A percentile compares a stretch with the other conserved stretches of the same genome.
Conservation (phyloP, 2,113 vertebrate genomes). For the Oncorhynchus clarkii region DNA sequence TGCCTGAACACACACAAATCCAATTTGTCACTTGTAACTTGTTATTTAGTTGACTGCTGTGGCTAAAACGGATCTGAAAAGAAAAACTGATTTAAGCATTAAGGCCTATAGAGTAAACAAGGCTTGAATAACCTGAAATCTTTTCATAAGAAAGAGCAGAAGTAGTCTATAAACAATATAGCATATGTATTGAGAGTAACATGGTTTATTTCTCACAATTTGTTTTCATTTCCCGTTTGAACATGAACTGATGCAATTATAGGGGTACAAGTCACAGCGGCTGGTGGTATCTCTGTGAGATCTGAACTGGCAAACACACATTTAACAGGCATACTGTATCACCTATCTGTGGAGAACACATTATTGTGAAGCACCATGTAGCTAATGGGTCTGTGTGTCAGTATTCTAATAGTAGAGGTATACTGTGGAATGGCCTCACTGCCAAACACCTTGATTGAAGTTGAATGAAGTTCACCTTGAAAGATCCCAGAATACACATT, state of each 20-base stretch:
- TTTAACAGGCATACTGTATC: not conserved
- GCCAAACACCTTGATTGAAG: too few relatives aligned
- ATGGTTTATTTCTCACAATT: not conserved
- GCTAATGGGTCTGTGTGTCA: not conserved
- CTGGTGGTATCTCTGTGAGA: slow-evolving; percentile 14
- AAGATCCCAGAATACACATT: slow-evolving; percentile 35
- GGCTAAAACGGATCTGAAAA: too few relatives aligned
- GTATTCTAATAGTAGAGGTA: too few relatives aligned
- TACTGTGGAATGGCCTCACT: too few relatives aligned
- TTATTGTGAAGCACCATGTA: slow-evolving; percentile 2
- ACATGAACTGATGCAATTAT: slow-evolving; percentile 15
- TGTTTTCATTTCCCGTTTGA: slow-evolving; percentile 32
- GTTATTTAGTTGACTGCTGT: too few relatives aligned
- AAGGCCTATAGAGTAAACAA: too few relatives aligned
- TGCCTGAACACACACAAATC: too few relatives aligned
- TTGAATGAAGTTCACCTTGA: slow-evolving; percentile 12
- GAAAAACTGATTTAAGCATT: too few relatives aligned
- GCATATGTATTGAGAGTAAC: not conserved
- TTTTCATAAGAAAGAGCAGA: slow-evolving; percentile 9
- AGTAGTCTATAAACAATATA: not conserved
- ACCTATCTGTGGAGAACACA: not conserved
- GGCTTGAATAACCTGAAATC: not conserved
- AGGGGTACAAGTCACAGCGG: slow-evolving; percentile 29
- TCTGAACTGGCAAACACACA: not conserved
- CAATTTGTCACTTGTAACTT: too few relatives aligned